phyloP scores from a whole-genome alignment of 2,888 invertebrate species.

The Drosophila conformis region DNA sequence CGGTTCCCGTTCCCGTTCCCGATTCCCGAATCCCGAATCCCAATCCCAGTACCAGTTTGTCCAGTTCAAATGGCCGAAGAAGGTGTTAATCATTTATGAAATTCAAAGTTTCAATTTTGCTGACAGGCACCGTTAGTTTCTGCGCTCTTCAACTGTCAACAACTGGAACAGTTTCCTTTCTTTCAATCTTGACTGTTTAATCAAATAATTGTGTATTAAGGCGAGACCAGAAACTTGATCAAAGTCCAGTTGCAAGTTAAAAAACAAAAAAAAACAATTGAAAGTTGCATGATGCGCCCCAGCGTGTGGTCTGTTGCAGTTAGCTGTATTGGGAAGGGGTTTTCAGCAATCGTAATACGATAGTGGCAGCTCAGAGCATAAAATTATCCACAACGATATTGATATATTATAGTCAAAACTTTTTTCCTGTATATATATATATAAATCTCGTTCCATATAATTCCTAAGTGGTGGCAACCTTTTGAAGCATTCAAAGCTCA shows the following conservation, averaged over 20 bases:
- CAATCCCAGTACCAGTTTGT: constrained; percentile 64
- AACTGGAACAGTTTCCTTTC: constrained; percentile 24
- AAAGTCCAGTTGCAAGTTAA: constrained; percentile 2
- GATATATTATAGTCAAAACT: not conserved
- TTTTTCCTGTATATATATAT: not conserved
- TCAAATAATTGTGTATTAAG: constrained; percentile 32
- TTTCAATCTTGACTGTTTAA: constrained; percentile 12
- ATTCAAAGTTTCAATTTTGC: constrained; percentile 78
- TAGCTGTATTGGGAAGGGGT: not conserved
- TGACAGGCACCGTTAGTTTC: constrained; percentile 51
- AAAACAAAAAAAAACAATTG: constrained; percentile 1
- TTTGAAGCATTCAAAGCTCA: not conserved
- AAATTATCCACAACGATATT: not conserved
- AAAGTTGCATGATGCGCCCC: constrained; percentile 5
- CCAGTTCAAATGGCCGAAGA: constrained; percentile 78
- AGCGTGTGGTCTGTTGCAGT: not conserved
- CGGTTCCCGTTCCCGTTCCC: not conserved
- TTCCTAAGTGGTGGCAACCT: not conserved
- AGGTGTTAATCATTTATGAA: constrained; percentile 81
- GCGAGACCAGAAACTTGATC: constrained; percentile 8
- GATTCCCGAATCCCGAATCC: not conserved
- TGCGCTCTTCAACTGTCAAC: constrained; percentile 38
- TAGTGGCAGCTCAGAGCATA: not conserved
- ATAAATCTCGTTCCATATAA: not conserved
- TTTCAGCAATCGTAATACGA: not conserved